Base-by-base conservation (phyloP, 2,797 vertebrate species). In the Sebastes alutus region DNA sequence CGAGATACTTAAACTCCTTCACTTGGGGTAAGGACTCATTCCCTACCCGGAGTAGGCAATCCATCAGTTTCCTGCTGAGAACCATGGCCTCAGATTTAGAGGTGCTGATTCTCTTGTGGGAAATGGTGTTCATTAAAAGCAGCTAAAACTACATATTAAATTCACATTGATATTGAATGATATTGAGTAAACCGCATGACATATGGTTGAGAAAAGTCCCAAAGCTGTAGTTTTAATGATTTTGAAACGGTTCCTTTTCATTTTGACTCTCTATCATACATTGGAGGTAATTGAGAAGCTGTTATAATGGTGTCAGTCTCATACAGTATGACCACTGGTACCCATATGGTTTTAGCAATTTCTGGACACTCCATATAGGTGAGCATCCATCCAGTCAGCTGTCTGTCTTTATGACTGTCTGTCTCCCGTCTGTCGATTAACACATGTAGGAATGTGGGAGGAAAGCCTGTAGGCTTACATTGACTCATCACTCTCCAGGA, bases 401-500 rank as follows among this genome's bases (percentile, higher is more conserved):
- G 46, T 46, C 29, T 56, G 33, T 16, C 54, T 22, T 54, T 55
- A 22, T 0, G 49, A 54, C 58, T 67, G 32, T 68, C 59, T 42
- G 59, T 33, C 27, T 14, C 5, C 32, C 38, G 54, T 52, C 49
- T 52, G 35, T 69, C 3, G 7, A 61, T 72, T 70, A 75, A 46
- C 55, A 27, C 18, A 70, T 76, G 55, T 55, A 52, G 35, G 58
- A 30, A 49, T 66, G 78, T 81, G 61, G 70, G 68, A 79, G 68
- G 30, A 84, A 75, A 72, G 63, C 68, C 73, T 33, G 49, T 13
- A 62, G 84, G 69, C 68, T 38, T 7, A 13, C n/a, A 75, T 49
- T 83, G 78, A 84, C 78, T 87, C 77, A 75, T 82, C 64, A 33
- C 55, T 84, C 68, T 83, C 46, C 46, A 82, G 46, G 64, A 78